Evolutionary conservation across 2,888 invertebrate genomes (phyloP).

Genomic region (Caenorhabditis macrosperma): DNA sequence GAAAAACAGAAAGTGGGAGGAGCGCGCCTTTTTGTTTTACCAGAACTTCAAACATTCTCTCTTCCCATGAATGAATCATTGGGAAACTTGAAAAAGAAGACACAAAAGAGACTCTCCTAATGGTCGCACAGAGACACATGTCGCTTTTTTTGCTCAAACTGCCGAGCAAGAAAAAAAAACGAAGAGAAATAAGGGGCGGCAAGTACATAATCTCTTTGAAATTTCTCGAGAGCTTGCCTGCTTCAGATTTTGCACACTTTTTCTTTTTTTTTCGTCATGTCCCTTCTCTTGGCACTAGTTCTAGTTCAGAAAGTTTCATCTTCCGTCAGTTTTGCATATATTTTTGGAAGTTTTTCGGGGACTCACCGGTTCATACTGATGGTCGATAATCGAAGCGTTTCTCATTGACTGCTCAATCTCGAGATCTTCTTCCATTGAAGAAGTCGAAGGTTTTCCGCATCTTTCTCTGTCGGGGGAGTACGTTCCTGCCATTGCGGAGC

Average conservation of each 20-base stretch:
- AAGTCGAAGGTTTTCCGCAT: conserved; percentile 43
- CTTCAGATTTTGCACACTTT: conserved; percentile 15
- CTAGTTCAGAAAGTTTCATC: no score
- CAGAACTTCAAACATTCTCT: conserved; percentile 28
- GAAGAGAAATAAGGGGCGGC: conserved; percentile 5
- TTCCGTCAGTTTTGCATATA: not conserved
- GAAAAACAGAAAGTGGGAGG: not conserved
- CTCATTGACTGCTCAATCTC: conserved; percentile 58
- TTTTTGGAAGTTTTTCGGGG: not conserved
- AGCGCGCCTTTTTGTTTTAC: not conserved
- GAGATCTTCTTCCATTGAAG: conserved; percentile 56
- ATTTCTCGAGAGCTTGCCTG: conserved; percentile 18
- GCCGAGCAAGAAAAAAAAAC: conserved; percentile 7
- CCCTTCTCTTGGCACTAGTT: not conserved
- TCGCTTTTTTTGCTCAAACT: conserved; percentile 18
- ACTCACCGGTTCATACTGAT: conserved; percentile 55
- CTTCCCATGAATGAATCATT: conserved; percentile 52
- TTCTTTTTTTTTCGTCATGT: conserved; percentile 5
- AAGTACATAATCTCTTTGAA: conserved; percentile 28
- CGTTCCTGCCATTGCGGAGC: conserved; percentile 24
- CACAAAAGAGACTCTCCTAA: conserved; percentile 44
- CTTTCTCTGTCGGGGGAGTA: conserved; percentile 1
- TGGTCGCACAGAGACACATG: conserved; percentile 38
- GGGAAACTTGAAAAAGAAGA: conserved; percentile 28
- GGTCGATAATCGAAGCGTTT: conserved; percentile 55